Evolutionary conservation across 2,888 invertebrate species (phyloP), one percentile per base, ranked within the genome.

Genomic region (Pollenia labialis): DNA sequence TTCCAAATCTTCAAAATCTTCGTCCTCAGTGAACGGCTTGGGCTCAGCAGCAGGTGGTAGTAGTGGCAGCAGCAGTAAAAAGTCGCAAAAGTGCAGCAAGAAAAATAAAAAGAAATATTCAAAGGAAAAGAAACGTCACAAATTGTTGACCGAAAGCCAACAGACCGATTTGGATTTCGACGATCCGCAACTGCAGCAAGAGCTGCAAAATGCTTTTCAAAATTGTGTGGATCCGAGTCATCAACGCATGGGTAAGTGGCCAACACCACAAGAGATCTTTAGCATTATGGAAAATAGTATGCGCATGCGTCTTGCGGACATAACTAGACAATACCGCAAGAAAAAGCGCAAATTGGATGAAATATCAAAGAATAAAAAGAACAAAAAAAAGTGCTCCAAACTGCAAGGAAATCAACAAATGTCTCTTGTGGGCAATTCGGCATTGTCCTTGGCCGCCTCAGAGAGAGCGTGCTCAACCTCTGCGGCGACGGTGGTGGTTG

Each of bases 281-380:
- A 96, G 95, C 91, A 95, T 96, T 1, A 95, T 96, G 93, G 97
- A 97, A 92, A 94, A 96, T 90, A 96, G 97, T 90, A 97, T 98
- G 97, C 94, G 97, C 56, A 95, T 96, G 93, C 95, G 96, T 81
- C 92, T 98, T 85, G 97, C 97, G 32, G 97, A 97, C 74, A 94
- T 98, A 44, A 97, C 97, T 90, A 94, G 96, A 42, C 96, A 97
- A 90, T 97, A 97, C 91, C 95, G 96, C 87, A 97, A 98, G 91
- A 97, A 97, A 91, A 96, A 97, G 91, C 95, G 95, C 46, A 97
- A 98, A 92, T 93, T 98, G n/a, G 95, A 95, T 86, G 96, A 96
- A 88, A 94, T 97, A 58, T 90, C 90, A 7, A 92, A 91, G 87
- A 91, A 90, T 66, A 92, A 96, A 95, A 91, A 95, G 81, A 92